Base-by-base conservation (phyloP, 2,888 invertebrate species). In the Bedellia somnulentella region DNA sequence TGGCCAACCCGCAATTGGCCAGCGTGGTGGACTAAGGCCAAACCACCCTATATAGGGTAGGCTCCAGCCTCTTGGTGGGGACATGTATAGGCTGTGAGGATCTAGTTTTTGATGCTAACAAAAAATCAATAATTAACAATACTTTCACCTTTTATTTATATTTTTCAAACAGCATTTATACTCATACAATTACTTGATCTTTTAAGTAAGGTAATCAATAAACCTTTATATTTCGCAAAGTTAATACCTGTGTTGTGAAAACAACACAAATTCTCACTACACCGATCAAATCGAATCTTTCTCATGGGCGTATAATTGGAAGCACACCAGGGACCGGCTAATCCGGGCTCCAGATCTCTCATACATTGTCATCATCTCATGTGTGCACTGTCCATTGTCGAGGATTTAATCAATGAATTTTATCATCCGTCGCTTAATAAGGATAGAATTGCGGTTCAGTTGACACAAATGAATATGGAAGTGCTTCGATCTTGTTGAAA, bases 321-420 rank as follows among this genome's bases (percentile, higher is more conserved):
- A 30, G 25, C 45, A 40, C 50, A 45, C 46, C 52, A 45, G 48
- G 51, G 40, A 44, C 40, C 46, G 29, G 48, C 47, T 63, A 61
- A 63, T 61, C 63, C 60, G 38, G 39, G 45, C 39, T 50, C 49
- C 44, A 46, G 49, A 48, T 44, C 49, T 40, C 40, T 35, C 29
- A 15, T 31, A 30, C 43, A 51, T 56, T 55, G 56, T 51, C 42
- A 44, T 40, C 46, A 42, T 37, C 47, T 50, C 57, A 46, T 49
- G 52, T 57, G 53, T 54, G 41, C 38, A 45, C 35, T 36, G 29
- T 31, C 44, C 38, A 48, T 59, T 58, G 56, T 60, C 41, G 49
- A 42, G 45, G 51, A 46, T 44, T 53, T 55, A 57, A 57, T 61
- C 59, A 60, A 61, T 61, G 61, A 61, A 61, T 56, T 57, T 57